These are phyloP conservation scores for Drosophila nikananu DNA, from an alignment of 1,140 invertebrate species.

Conservation along the genomic window DNA sequence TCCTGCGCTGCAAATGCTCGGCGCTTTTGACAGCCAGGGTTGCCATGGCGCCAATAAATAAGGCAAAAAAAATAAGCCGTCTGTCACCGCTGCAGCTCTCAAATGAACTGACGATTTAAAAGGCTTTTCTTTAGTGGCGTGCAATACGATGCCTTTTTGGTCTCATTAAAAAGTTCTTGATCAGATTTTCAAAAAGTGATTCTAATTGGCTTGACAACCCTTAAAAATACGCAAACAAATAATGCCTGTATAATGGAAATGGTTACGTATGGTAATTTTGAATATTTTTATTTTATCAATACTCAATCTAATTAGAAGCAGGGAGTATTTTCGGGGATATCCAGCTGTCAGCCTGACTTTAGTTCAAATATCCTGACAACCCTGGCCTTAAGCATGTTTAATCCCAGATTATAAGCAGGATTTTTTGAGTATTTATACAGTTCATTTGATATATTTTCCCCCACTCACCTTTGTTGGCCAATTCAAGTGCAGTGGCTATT, in stretches of 20 bases:
- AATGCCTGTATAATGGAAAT: neutral
- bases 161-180: constrained; percentile 4
- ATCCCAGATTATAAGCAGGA: constrained; percentile 6
- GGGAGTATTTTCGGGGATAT: neutral
- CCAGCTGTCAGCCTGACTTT: neutral
- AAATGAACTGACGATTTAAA: constrained; percentile 11
- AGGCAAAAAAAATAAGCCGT: constrained; percentile 12
- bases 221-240: too few relatives aligned
- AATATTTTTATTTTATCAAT: neutral
- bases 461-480: constrained; percentile 73
- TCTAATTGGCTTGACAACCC: neutral
- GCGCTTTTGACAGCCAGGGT: constrained; percentile 54
- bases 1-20: constrained; percentile 40
- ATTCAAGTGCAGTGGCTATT: constrained; percentile 48
- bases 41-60: constrained; percentile 51
- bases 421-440: constrained; percentile 2
- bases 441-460: neutral
- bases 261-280: too few relatives aligned
- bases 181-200: neutral
- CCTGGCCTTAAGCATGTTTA: neutral
- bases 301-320: neutral
- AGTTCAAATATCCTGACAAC: neutral
- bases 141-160: neutral
- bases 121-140: neutral
- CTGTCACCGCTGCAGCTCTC: constrained; percentile 6